phyloP scores from a whole-genome alignment of 2,888 invertebrate genomes.

The Pseudococcus viburni region DNA sequence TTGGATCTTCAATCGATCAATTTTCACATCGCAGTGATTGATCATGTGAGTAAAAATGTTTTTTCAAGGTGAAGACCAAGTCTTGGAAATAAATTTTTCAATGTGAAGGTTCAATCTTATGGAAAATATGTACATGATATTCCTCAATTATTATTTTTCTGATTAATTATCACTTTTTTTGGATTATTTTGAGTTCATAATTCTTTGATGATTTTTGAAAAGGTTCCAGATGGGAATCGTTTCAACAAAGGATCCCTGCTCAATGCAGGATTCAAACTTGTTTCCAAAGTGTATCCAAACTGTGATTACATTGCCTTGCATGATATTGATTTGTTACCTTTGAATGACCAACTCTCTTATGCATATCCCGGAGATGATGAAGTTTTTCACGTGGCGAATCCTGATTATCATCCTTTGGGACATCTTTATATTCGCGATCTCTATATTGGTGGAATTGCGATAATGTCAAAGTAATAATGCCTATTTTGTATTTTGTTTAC shows the following conservation, averaged over 20 bases:
- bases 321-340: conserved; percentile 95
- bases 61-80: no score
- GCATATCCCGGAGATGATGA: conserved; percentile 77
- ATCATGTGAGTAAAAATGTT: conserved; percentile 77
- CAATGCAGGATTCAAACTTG: conserved; percentile 90
- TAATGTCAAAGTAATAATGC: conserved; percentile 78
- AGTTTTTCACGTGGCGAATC: conserved; percentile 90
- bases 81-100: no score
- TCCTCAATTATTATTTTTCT: no score
- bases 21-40: conserved; percentile 89
- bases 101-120: no score
- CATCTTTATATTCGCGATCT: conserved; percentile 93
- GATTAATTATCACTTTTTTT: no score
- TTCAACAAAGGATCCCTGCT: conserved; percentile 98
- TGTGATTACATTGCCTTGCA: conserved; percentile 99
- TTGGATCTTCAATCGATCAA: conserved; percentile 83
- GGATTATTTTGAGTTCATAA: no score
- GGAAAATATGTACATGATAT: no score
- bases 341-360: conserved; percentile 85
- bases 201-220: not conserved
- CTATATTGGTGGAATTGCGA: conserved; percentile 97
- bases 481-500: not conserved
- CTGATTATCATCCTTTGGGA: conserved; percentile 87
- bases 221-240: conserved; percentile 76
- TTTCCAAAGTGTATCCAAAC: conserved; percentile 73